phyloP scores from a whole-genome alignment of 2,888 invertebrate genomes.

The Neoascia interrupta region DNA sequence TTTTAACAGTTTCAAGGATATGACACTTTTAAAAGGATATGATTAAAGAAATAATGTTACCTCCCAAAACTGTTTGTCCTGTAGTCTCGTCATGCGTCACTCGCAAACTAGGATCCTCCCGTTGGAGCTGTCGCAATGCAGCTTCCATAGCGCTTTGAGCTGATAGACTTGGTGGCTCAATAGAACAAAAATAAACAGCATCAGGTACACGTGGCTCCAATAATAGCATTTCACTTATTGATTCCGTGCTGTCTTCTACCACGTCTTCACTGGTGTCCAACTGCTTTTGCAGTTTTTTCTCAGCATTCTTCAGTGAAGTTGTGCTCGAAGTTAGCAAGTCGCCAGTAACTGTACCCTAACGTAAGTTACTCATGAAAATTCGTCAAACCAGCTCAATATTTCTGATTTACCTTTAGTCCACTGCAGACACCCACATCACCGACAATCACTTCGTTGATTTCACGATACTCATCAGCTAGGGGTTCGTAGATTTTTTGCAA shows the following conservation, averaged over 20 bases:
- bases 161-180: conserved; percentile 92
- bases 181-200: conserved; percentile 97
- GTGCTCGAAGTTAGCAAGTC: conserved; percentile 86
- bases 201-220: conserved; percentile 88
- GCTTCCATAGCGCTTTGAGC: conserved; percentile 88
- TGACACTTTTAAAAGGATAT: no score
- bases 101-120: conserved; percentile 95
- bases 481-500: conserved; percentile 82
- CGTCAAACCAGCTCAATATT: no score
- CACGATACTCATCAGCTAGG: conserved; percentile 93
- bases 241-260: conserved; percentile 73
- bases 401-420: conserved; percentile 86
- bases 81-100: conserved; percentile 88
- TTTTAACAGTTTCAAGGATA: no score
- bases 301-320: conserved; percentile 82
- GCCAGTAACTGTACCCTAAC: conserved; percentile 85
- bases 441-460: conserved; percentile 83
- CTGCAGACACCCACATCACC: conserved; percentile 96
- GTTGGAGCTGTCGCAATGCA: conserved; percentile 88
- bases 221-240: conserved; percentile 74
- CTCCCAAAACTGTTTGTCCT: conserved; percentile 92
- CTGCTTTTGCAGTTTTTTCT: conserved; percentile 78
- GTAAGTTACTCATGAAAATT: neutral
- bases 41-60: conserved; percentile 79
- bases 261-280: conserved; percentile 72